Percentiles rank a stretch among this genome's conserved stretches.
phyloP scores from a whole-genome alignment of 2,888 invertebrate species.

The Drosophila koepferae region DNA sequence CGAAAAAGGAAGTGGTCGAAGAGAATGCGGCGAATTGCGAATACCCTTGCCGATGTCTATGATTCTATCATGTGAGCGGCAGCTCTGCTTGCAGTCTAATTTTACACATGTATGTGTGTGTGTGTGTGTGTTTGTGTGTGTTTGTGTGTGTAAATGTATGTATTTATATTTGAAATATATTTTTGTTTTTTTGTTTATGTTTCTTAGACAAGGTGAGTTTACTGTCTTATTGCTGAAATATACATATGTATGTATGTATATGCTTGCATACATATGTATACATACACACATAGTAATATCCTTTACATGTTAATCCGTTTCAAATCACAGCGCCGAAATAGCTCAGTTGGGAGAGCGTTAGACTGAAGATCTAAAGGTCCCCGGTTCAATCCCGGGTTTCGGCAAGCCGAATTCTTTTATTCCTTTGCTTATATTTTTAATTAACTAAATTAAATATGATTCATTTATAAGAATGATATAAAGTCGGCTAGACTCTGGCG shows the following conservation, averaged over 20 bases:
- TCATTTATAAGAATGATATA: background rate
- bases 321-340: constrained; percentile 87
- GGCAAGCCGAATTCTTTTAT: constrained; percentile 84
- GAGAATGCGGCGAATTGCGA: background rate
- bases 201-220: no score
- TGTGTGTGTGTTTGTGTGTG: background rate
- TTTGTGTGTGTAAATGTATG: background rate
- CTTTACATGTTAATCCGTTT: background rate
- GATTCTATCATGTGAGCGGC: background rate
- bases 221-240: no score
- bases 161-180: background rate
- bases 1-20: background rate
- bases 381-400: constrained; percentile 91
- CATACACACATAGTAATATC: background rate
- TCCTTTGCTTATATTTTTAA: background rate
- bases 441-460: background rate
- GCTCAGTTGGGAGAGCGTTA: constrained; percentile 93
- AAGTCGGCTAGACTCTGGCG: background rate
- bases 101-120: background rate
- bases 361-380: constrained; percentile 92
- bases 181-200: no score
- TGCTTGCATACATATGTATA: background rate
- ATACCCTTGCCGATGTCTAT: constrained; percentile 7
- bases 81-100: background rate
- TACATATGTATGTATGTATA: background rate